Base-by-base conservation (phyloP, 2,888 invertebrate species). In the Bruchidius siliquastri region DNA sequence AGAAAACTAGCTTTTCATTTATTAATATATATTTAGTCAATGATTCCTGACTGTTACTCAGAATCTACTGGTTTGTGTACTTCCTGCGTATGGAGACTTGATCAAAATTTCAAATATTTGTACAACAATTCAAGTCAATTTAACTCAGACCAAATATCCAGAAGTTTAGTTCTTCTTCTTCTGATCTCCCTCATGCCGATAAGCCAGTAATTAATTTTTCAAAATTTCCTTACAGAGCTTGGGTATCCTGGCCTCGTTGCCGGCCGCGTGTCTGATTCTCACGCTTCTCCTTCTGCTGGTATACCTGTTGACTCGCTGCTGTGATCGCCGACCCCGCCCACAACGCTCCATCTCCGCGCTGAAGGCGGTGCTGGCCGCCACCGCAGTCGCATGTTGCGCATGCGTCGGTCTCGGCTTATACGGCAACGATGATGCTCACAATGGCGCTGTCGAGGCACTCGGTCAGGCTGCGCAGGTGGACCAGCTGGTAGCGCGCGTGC, bases 361-460 rank as follows among this genome's bases (percentile, higher is more conserved):
- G 79, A 94, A 94, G 89, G 91, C 94, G 85, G 91, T 93, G 21
- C 88, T 94, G 73, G 94, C 94, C 83, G 91, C 94, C 76, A 92
- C 94, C 20, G 93, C 96, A 72, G 92, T 97, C 76, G 89, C 96
- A 78, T 96, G 96, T 84, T 96, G 96, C 88, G 96, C 94, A 76
- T 94, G 96, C 8, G 93, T 81, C 79, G 97, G 96, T 73, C 91
- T 96, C 72, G 97, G 94, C 32, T 91, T 98, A 68, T 98, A 96
- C 87, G 97, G 97, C 67, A 98, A 97, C 88, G 96, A 97, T 86
- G 96, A 96, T 86, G 91, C 96, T 69, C 96, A 97, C 89, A 96
- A 96, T 86, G 96, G 96, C 10, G 89, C 97, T 84, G 90, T 94
- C 81, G 81, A 81, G 73, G 80, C 82, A 0, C 71, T 82, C 76